These are phyloP conservation scores for Nipponia nippon DNA, from an alignment of 2,113 vertebrate genomes.

Conservation along the genomic window DNA sequence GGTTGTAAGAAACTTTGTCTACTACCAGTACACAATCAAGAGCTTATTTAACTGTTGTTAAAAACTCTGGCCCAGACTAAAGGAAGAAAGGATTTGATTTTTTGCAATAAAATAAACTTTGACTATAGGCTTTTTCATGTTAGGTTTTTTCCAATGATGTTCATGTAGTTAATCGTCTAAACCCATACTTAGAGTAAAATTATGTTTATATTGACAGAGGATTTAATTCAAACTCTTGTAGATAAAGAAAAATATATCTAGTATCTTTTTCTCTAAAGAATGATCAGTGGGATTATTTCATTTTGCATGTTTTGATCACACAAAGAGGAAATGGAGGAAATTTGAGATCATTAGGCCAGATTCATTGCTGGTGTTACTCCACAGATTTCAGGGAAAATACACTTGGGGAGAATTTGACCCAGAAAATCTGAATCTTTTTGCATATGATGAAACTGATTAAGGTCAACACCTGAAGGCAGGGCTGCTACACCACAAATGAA, in stretches of 20 bases:
- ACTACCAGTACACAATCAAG: neutral
- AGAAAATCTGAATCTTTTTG: conserved; percentile 40
- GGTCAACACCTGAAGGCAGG: neutral
- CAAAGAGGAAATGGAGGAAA: neutral
- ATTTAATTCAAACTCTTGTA: neutral
- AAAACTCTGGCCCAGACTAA: neutral
- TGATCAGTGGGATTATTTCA: neutral
- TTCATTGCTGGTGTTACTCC: neutral
- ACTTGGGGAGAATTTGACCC: conserved; percentile 10
- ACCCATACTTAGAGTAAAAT: neutral
- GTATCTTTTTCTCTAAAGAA: neutral
- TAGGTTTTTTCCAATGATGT: neutral
- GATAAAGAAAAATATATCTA: neutral
- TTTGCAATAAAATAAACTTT: neutral
- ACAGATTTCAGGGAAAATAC: neutral
- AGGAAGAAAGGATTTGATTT: neutral
- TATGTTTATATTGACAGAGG: neutral
- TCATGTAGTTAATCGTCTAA: neutral
- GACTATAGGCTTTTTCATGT: neutral
- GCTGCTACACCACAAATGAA: neutral
- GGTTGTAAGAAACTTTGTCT: neutral
- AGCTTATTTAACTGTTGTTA: neutral
- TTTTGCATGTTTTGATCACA: neutral
- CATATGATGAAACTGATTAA: conserved; percentile 42
- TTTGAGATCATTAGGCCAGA: neutral